These are phyloP conservation scores for Peromyscus nudipes DNA, from an alignment of 2,797 vertebrate genomes.

Conservation along the genomic window DNA sequence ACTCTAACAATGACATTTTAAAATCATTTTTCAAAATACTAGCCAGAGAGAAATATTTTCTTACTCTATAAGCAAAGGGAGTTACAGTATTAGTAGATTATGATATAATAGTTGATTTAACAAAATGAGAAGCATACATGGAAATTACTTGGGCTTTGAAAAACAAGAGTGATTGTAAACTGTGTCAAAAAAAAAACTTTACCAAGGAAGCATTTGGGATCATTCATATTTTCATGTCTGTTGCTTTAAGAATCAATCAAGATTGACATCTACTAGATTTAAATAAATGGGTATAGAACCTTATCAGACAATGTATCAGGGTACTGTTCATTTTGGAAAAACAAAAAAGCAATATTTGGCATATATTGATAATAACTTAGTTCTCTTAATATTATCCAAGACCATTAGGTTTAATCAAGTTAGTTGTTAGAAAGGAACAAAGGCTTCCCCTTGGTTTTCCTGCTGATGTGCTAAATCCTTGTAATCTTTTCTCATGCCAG, in stretches of 20 bases:
- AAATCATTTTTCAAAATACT: slow-evolving; percentile 5
- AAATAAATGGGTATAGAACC: neutral
- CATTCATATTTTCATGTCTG: neutral
- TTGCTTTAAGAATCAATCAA: neutral
- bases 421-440: slow-evolving; percentile 63
- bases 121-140: neutral
- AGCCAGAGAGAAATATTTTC: neutral
- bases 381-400: slow-evolving; percentile 79
- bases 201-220: neutral
- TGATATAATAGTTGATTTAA: neutral
- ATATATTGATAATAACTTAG: slow-evolving; percentile 61
- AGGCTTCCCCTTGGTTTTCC: slow-evolving; percentile 62
- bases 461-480: slow-evolving; percentile 73
- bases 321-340: slow-evolving; percentile 33
- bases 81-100: neutral
- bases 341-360: slow-evolving; percentile 33
- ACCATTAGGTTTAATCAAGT: slow-evolving; percentile 79
- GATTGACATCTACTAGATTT: slow-evolving; percentile 9
- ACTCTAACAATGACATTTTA: neutral
- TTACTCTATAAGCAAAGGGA: neutral
- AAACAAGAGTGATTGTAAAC: neutral
- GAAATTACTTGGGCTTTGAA: neutral
- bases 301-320: neutral
- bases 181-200: neutral
- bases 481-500: slow-evolving; percentile 63